phyloP scores from a whole-genome alignment of 2,113 vertebrate species.

The Lonchura striata region DNA sequence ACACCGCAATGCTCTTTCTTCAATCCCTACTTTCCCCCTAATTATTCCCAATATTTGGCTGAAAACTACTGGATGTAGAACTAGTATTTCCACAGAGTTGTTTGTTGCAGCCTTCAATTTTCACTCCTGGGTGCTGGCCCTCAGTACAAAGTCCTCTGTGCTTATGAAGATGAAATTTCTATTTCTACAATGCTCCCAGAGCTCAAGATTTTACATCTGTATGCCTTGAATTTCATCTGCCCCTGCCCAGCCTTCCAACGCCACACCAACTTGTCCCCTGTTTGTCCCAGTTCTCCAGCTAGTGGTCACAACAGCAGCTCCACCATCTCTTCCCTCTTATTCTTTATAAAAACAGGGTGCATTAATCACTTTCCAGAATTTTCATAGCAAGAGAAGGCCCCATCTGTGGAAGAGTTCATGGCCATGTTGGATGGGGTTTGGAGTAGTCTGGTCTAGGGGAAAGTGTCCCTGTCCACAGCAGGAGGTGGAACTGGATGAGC shows the following conservation, averaged over 20 bases:
- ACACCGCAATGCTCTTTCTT: background rate
- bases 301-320: background rate
- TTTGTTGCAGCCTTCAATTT: background rate
- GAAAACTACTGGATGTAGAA: background rate
- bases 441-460: background rate
- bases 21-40: background rate
- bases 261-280: background rate
- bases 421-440: background rate
- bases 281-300: background rate
- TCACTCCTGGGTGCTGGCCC: background rate
- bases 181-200: background rate
- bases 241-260: background rate
- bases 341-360: background rate
- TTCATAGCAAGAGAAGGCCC: background rate
- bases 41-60: background rate
- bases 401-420: background rate
- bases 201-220: background rate
- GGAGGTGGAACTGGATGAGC: no score
- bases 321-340: background rate
- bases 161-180: background rate
- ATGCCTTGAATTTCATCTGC: background rate
- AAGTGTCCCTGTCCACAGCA: background rate
- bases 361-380: background rate
- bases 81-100: background rate
- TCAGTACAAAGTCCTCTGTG: accelerated